Evolutionary conservation across 30 jellyfish, hydroid and myxozoan species (phyloP).

Genomic region (Morbakka virulenta): DNA sequence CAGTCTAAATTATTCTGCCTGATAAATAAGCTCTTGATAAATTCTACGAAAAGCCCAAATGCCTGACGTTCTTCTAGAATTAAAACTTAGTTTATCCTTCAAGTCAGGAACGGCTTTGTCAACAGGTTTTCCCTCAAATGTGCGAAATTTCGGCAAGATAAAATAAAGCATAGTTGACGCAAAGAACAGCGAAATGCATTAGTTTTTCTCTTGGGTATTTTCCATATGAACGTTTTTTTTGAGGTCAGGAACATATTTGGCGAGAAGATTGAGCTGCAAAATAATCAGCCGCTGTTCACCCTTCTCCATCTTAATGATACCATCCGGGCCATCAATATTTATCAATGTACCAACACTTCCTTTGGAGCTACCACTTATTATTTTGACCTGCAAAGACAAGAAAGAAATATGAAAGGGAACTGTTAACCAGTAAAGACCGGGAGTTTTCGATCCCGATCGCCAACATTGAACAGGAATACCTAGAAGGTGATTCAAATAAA

Average conservation of each 20-base stretch:
- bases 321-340: constrained; percentile 92
- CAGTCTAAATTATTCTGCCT: too few relatives aligned
- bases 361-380: constrained; percentile 68
- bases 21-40: too few relatives aligned
- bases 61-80: too few relatives aligned
- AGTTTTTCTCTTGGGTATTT: too few relatives aligned
- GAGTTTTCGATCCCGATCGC: neutral
- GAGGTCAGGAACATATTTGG: constrained; percentile 68
- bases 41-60: too few relatives aligned
- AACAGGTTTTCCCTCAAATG: too few relatives aligned
- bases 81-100: too few relatives aligned
- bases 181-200: too few relatives aligned
- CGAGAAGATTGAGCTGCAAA: constrained; percentile 69
- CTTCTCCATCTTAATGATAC: constrained; percentile 68
- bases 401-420: neutral
- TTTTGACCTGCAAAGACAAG: constrained; percentile 62
- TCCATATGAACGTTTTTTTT: neutral
- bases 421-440: neutral
- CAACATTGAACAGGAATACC: neutral
- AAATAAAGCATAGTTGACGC: too few relatives aligned
- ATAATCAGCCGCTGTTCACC: constrained; percentile 55
- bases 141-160: too few relatives aligned
- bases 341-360: constrained; percentile 75
- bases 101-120: too few relatives aligned
- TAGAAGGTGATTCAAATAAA: neutral